Evolutionary conservation across 2,797 vertebrate genomes (phyloP), one percentile per base, ranked within the genome.

Genomic region (Tauraco hartlaubi): DNA sequence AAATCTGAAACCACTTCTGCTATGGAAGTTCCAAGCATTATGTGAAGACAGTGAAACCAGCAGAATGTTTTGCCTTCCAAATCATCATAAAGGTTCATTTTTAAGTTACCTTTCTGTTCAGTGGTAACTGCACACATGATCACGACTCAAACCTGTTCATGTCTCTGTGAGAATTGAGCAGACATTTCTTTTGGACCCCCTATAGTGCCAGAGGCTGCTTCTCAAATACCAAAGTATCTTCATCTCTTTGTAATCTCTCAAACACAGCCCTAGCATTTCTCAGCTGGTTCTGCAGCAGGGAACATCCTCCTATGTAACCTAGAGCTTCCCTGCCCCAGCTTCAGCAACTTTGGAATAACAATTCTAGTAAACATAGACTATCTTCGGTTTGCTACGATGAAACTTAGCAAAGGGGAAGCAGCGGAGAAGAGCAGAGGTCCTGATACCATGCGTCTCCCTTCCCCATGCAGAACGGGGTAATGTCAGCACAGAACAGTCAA

Each of bases 221-320:
- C 43, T 21, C 54, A 64, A 75, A 78, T 4, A 3, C 18, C 3
- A 1, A 59, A 86, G 4, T 14, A 48, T 2, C 43, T 49, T 64
- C n/a, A 39, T 1, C 19, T 77, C 48, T 64, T 12, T 48, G 12
- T 21, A 9, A 68, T 12, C 49, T 55, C 73, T 80, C n/a, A 18
- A 80, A n/a, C 17, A 4, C 35, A 88, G 29, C 8, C 43, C 35
- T 52, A 80, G 54, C 23, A 12, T 1, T 19, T 63, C 63, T 52
- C 56, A 22, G 23, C 5, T 29, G 12, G 18, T 12, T 74, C 67
- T 85, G 67, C 63, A 88, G n/a, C 22, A 59, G 9, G 15, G 23
- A 56, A 48, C 4, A 18, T 17, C 22, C 26, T 69, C 46, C 49
- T 28, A 0, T 0, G 2, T 0, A 49, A 43, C 4, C 35, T 4